Base-by-base conservation (phyloP, 2,113 vertebrate genomes). In the Tricholaema leucomelas region DNA sequence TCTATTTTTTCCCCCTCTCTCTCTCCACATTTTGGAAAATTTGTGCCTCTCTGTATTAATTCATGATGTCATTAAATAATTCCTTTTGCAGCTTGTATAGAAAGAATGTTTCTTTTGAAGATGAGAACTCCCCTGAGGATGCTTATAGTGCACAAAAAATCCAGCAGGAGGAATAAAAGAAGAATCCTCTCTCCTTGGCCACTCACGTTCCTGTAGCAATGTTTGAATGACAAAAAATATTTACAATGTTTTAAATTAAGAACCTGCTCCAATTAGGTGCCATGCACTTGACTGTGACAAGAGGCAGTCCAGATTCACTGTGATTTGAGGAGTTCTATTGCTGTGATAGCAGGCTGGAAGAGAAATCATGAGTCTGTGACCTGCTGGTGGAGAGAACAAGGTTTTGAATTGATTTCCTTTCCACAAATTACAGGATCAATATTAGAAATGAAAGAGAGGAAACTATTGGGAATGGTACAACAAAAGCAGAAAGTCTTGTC, bases 51-150 rank as follows among this genome's bases (percentile, higher is more conserved):
- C 89, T 80, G 56, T 90, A 92, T 93, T 96, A 94, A 95, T 96
- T 97, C 94, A 96, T 96, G 92, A 95, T 94, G 95, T 91, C 94
- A 96, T 95, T 95, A 97, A 96, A 96, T 92, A 96, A 97, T 95
- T 95, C 94, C 91, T 95, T 95, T 95, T 96, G 95, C 95, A 96
- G 95, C 91, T 94, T 96, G 91, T 88, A 94, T 73, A 93, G 87
- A 88, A 96, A 85, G 74, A 95, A 95, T 90, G 89, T 93, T 92
- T 95, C 94, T 94, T 96, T 96, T 96, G 94, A 97, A 96, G 96
- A 96, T 81, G 93, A 95, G 85, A 94, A 85, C 20, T 92, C 93
- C 55, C 65, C 58, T 27, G 84, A 93, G 88, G 50, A 88, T 64
- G 81, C 55, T 92, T 91, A 89, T 40, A 95, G 88, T 77, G 93